phyloP scores from a whole-genome alignment of 23 tunicate genomes.

The Styela plicata region DNA sequence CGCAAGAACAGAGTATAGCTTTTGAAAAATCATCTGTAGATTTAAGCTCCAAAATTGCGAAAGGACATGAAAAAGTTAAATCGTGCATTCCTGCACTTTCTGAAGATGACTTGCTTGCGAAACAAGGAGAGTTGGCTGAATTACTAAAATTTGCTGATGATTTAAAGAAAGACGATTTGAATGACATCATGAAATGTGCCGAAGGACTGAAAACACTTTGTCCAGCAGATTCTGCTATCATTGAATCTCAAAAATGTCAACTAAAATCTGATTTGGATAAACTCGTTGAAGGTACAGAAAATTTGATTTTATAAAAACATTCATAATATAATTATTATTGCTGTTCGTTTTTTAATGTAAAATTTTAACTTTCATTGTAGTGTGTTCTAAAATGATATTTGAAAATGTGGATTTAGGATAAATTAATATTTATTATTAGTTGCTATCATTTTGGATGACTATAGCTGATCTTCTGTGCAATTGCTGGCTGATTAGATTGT shows the following conservation, averaged over 20 bases:
- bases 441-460: no score
- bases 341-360: no score
- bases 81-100: slow-evolving; percentile 1
- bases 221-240: slow-evolving; percentile 1
- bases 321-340: no score
- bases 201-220: slow-evolving; percentile 11
- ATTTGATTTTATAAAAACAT: no score
- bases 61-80: slow-evolving; percentile 5
- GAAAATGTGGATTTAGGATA: no score
- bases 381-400: no score
- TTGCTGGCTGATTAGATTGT: no score
- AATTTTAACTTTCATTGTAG: no score
- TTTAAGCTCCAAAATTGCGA: background rate
- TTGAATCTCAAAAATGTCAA: background rate
- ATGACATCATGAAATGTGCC: slow-evolving; percentile 2
- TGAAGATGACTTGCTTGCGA: slow-evolving; percentile 19
- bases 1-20: background rate
- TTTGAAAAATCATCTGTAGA: background rate
- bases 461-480: no score
- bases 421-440: no score
- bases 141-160: background rate
- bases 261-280: slow-evolving; percentile 30
- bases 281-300: slow-evolving; percentile 1
- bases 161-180: slow-evolving; percentile 13
- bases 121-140: background rate